Conservation (phyloP, 1,140 invertebrate genomes). For the Drosophila nannoptera region DNA sequence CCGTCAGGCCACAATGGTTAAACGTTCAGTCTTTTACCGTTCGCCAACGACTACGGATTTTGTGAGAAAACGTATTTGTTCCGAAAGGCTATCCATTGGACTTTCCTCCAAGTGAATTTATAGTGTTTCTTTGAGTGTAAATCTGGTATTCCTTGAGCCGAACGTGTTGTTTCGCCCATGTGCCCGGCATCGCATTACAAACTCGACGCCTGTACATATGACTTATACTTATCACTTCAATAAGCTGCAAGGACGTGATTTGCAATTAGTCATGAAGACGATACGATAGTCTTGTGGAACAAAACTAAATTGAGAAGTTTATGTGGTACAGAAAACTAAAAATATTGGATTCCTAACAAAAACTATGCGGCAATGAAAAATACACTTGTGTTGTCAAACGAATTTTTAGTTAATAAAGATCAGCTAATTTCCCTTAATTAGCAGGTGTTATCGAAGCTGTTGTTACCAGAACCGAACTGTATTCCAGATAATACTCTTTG, state of each 20-base stretch:
- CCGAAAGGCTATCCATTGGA: not conserved
- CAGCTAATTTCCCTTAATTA: not conserved
- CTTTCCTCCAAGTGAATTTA: slow-evolving; percentile 13
- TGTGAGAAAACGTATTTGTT: slow-evolving; percentile 12
- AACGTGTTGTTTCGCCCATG: slow-evolving; percentile 12
- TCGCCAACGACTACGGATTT: slow-evolving; percentile 47
- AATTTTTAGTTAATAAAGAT: not conserved
- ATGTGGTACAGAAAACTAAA: not conserved
- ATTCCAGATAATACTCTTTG: no score
- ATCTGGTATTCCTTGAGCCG: slow-evolving; percentile 32
- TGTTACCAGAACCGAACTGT: no score
- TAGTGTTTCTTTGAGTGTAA: not conserved
- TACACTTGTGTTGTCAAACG: not conserved
- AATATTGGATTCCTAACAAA: not conserved
- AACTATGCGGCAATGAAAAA: not conserved
- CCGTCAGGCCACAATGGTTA: slow-evolving; percentile 14
- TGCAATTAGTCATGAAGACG: no score
- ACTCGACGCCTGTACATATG: no score
- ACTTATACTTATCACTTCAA: not conserved
- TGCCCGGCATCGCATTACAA: slow-evolving; percentile 22
- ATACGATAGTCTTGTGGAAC: no score
- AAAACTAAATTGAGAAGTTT: no score
- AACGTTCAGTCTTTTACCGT: slow-evolving; percentile 52
- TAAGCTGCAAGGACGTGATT: not conserved
- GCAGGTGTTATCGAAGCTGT: no score